These are phyloP conservation scores for Helostoma temminkii DNA, from an alignment of 2,797 vertebrate genomes.

Conservation along the genomic window DNA sequence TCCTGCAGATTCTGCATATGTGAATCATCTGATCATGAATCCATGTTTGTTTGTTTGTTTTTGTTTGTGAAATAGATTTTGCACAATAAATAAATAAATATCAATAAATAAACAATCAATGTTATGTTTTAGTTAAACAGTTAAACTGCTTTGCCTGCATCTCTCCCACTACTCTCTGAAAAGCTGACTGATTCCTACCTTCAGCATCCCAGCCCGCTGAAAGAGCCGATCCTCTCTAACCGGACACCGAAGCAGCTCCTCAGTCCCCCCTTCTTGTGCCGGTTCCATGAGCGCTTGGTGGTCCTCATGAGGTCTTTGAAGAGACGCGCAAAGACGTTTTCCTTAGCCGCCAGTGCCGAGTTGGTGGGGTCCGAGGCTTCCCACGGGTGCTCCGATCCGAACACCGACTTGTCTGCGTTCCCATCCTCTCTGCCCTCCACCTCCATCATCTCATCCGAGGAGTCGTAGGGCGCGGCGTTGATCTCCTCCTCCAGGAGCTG, in stretches of 20 bases:
- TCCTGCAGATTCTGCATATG: no score
- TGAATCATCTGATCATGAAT: no score
- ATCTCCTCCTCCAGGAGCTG: slow-evolving; percentile 76
- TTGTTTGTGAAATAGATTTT: no score
- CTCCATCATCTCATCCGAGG: slow-evolving; percentile 53
- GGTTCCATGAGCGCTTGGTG: slow-evolving; percentile 83
- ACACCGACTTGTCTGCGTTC: slow-evolving; percentile 53
- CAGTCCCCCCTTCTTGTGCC: slow-evolving; percentile 83
- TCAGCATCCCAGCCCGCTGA: slow-evolving; percentile 86
- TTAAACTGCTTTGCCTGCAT: no score
- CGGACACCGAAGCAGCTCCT: slow-evolving; percentile 87
- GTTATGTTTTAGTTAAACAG: no score
- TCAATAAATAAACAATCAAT: no score
- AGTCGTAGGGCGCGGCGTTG: slow-evolving; percentile 42
- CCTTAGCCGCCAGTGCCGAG: slow-evolving; percentile 56
- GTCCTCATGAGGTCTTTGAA: slow-evolving; percentile 80
- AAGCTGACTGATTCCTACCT: slow-evolving; percentile 45
- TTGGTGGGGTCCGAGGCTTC: slow-evolving; percentile 48
- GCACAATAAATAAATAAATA: no score
- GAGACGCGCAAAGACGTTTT: slow-evolving; percentile 63
- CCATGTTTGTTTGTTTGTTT: no score
- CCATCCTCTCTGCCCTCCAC: slow-evolving; percentile 34
- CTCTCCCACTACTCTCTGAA: no score
- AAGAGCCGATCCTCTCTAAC: slow-evolving; percentile 85
- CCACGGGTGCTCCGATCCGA: slow-evolving; percentile 52